Conservation (phyloP, 2,888 invertebrate species). For the Caenorhabditis afra region DNA sequence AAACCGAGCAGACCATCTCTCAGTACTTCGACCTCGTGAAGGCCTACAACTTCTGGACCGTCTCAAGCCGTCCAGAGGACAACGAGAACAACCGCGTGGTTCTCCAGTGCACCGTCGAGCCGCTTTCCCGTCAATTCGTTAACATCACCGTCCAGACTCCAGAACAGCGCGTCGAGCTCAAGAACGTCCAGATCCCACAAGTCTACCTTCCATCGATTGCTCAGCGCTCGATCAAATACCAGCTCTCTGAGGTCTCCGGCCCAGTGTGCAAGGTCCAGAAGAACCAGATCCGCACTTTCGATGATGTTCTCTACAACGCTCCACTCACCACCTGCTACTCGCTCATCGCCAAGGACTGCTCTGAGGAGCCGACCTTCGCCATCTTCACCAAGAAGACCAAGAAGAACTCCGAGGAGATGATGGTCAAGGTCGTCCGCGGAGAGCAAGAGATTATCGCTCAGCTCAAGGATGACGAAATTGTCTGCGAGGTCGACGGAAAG, state of each 20-base stretch:
- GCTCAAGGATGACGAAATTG: slow-evolving; percentile 43
- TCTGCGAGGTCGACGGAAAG: slow-evolving; percentile 66
- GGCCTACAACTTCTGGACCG: slow-evolving; percentile 68
- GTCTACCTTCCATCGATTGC: slow-evolving; percentile 56
- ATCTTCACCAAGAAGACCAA: slow-evolving; percentile 79
- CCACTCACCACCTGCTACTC: slow-evolving; percentile 80
- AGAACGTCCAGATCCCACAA: slow-evolving; percentile 62
- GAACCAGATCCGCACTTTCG: slow-evolving; percentile 77
- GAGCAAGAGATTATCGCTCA: slow-evolving; percentile 58
- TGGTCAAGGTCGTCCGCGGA: slow-evolving; percentile 58
- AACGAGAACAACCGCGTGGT: slow-evolving; percentile 61
- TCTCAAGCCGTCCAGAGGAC: slow-evolving; percentile 34
- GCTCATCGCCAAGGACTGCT: slow-evolving; percentile 82
- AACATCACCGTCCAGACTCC: slow-evolving; percentile 76
- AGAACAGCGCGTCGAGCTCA: slow-evolving; percentile 61
- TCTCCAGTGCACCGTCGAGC: slow-evolving; percentile 73
- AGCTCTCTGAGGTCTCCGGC: slow-evolving; percentile 50
- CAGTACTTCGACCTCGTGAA: slow-evolving; percentile 70
- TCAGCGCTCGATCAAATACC: slow-evolving; percentile 46
- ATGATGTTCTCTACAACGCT: slow-evolving; percentile 74
- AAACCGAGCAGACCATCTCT: slow-evolving; percentile 57
- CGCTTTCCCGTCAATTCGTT: slow-evolving; percentile 68
- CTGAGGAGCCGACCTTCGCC: slow-evolving; percentile 80
- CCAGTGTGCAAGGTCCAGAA: slow-evolving; percentile 61
- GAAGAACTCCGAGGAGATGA: slow-evolving; percentile 69